Evolutionary conservation across 2,888 invertebrate genomes (phyloP).

Genomic region (Andrena camellia): DNA sequence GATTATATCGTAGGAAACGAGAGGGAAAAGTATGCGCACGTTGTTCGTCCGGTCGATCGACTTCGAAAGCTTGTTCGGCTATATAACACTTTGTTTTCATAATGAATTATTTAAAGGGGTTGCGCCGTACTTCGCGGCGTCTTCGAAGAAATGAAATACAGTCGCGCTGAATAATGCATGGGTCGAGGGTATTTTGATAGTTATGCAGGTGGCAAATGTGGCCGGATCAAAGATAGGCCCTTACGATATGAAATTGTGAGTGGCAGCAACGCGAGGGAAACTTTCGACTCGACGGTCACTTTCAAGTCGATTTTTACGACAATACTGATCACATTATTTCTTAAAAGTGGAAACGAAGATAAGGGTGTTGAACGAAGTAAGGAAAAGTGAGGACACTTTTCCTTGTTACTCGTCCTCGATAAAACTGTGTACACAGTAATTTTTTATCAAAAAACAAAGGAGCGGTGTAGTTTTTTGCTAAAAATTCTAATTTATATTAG

Average conservation of each 20-base stretch:
- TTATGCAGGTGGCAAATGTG: constrained; percentile 5
- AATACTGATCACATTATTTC: neutral
- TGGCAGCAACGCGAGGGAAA: neutral
- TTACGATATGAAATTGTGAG: constrained; percentile 1
- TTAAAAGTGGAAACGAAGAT: neutral
- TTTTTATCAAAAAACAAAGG: too few species aligned
- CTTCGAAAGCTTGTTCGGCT: constrained; percentile 9
- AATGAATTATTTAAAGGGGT: constrained; percentile 68
- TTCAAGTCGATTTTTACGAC: constrained; percentile 1
- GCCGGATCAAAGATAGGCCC: constrained; percentile 26
- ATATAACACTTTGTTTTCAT: constrained; percentile 52
- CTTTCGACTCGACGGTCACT: neutral
- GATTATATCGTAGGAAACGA: neutral
- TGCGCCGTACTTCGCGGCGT: constrained; percentile 42
- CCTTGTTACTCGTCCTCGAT: too few species aligned
- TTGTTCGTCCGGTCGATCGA: constrained; percentile 43
- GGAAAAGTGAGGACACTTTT: too few species aligned
- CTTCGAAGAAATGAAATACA: constrained; percentile 60
- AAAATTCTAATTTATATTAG: too few species aligned
- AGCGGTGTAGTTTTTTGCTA: too few species aligned
- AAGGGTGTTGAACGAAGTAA: neutral
- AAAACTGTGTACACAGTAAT: too few species aligned
- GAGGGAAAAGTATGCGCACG: neutral
- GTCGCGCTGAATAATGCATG: constrained; percentile 64
- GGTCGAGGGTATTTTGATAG: constrained; percentile 45